Conservation (phyloP, 2,888 invertebrate genomes). For the Lithophane semibrunnea region DNA sequence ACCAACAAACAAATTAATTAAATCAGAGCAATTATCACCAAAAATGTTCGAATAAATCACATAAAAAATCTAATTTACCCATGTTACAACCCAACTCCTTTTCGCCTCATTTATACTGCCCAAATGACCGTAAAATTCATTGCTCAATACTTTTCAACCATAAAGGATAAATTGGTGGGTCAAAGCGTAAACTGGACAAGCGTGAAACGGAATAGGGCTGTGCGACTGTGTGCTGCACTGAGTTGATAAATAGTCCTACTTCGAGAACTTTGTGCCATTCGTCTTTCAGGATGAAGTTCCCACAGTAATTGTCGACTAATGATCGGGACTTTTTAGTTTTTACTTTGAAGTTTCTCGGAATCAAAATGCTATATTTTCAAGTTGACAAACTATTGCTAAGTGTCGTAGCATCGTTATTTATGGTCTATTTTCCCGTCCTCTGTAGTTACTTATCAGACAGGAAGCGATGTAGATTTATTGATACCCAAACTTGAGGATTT, state of each 20-base stretch:
- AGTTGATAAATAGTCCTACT: constrained; percentile 69
- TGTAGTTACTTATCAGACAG: constrained; percentile 63
- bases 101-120: constrained; percentile 65
- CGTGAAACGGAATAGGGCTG: constrained; percentile 55
- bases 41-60: constrained; percentile 44
- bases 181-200: constrained; percentile 50
- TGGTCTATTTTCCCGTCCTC: constrained; percentile 46
- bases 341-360: constrained; percentile 50
- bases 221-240: constrained; percentile 48
- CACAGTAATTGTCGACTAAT: constrained; percentile 76
- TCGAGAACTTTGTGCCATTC: constrained; percentile 72
- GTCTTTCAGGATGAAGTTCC: constrained; percentile 71
- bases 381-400: constrained; percentile 39
- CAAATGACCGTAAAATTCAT: constrained; percentile 71
- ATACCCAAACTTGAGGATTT: constrained; percentile 60
- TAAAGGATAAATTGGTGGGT: constrained; percentile 67
- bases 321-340: constrained; percentile 66
- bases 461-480: constrained; percentile 66
- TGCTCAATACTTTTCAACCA: constrained; percentile 68
- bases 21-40: constrained; percentile 41
- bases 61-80: constrained; percentile 58
- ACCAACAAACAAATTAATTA: constrained; percentile 33
- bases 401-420: constrained; percentile 53
- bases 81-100: constrained; percentile 54
- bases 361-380: constrained; percentile 39